These are phyloP conservation scores for Theocolax elegans DNA, from an alignment of 1,140 invertebrate species.

Conservation along the genomic window DNA sequence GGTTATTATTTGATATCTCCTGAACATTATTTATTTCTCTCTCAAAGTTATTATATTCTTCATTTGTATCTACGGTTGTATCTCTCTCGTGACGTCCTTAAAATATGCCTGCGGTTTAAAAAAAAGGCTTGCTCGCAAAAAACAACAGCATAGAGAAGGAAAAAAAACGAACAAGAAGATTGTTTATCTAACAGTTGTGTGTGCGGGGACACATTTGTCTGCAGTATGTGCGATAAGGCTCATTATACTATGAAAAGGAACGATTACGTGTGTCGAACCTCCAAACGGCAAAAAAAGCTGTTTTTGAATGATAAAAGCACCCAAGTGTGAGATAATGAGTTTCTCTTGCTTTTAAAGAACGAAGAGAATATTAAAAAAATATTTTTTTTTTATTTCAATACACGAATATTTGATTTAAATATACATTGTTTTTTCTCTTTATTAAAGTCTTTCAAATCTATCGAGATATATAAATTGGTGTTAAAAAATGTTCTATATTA, in stretches of 20 bases:
- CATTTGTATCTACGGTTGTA: background rate
- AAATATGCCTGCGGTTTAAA: no score
- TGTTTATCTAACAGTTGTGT: background rate
- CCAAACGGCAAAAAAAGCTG: background rate
- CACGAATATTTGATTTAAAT: no score
- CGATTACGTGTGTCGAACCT: constrained; percentile 12
- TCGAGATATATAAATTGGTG: no score
- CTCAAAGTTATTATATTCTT: no score
- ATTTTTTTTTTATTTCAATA: no score
- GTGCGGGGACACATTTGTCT: constrained; percentile 12
- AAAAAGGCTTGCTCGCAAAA: background rate
- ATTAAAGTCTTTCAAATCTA: no score
- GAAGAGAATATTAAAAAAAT: no score
- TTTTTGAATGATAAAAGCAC: constrained; percentile 26
- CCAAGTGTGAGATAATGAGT: background rate
- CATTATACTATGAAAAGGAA: constrained; percentile 21
- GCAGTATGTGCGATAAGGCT: constrained; percentile 14
- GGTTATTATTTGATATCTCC: no score
- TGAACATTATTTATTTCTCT: no score
- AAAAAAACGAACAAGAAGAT: background rate
- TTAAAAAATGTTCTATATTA: no score
- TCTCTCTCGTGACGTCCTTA: no score
- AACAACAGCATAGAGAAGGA: background rate
- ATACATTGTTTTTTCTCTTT: no score
- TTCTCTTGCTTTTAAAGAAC: background rate